Base-by-base conservation (phyloP, 2,888 invertebrate species). In the Leucozona laternaria region DNA sequence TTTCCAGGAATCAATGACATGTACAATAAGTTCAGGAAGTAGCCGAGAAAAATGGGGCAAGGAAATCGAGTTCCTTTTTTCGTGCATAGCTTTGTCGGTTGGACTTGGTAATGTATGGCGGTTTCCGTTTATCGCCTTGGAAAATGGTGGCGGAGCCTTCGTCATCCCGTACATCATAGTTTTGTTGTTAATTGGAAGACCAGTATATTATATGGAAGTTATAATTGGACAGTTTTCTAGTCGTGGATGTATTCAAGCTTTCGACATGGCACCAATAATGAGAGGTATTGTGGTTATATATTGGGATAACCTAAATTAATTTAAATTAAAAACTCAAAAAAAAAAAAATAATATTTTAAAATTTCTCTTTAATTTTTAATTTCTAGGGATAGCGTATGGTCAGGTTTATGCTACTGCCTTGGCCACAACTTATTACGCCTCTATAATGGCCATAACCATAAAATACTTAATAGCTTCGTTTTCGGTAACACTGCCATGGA, bases 191-290 rank as follows among this genome's bases (percentile, higher is more conserved):
- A 94, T 96, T 53, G 95, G 95, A 10, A 93, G 95, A 84, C 95
- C 95, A 0, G 92, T 96, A 60, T 96, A 96, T 89, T 96, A 95
- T 89, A 92, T 96, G 92, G 96, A 96, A 91, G 94, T 95, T 89
- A 92, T 95, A 2, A 91, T 96, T 34, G 96, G 96, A 7, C 96
- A 96, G 91, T 96, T 96, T 90, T 94, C 95, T 11, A 95, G 95
- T 87, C 93, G 94, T 78, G 96, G 96, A 1, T 95, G 95, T 76
- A 94, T 95, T 15, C 95, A 95, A 88, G 94, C 95, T 20, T 94
- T 93, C 73, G 95, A 95, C 83, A 93, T 95, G 90, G 94, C 93
- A 7, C 96, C 96, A 11, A 93, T 95, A 0, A 94, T 96, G 90
- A 95, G 94, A 94, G 96, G 96, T 96, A n/a, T n/a, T n/a, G n/a